phyloP scores from a whole-genome alignment of 2,888 invertebrate species.

The Ditula angustiorana region DNA sequence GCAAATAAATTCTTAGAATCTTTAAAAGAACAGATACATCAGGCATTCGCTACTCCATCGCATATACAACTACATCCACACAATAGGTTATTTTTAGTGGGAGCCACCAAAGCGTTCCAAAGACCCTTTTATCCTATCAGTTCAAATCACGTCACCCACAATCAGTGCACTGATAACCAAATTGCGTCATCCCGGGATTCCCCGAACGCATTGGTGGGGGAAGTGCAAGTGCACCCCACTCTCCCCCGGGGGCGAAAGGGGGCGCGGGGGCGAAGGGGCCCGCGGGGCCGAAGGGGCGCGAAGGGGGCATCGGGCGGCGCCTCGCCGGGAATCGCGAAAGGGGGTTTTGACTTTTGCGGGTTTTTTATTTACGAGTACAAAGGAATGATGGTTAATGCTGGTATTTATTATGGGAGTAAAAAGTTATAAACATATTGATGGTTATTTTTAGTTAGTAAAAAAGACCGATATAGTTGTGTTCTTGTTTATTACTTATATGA shows the following conservation, averaged over 20 bases:
- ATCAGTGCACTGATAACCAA: conserved; percentile 18
- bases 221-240: conserved; percentile 2
- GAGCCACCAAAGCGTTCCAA: background rate
- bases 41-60: no score
- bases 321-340: background rate
- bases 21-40: no score
- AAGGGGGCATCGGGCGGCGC: background rate
- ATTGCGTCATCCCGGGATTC: conserved; percentile 17
- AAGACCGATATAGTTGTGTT: no score
- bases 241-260: conserved; percentile 23
- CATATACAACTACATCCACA: background rate
- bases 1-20: no score
- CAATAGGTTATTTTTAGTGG: no score
- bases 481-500: no score
- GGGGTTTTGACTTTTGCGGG: conserved; percentile 1
- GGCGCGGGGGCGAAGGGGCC: conserved; percentile 42
- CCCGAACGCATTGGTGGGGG: conserved; percentile 7
- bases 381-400: background rate
- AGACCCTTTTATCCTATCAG: background rate
- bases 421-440: no score
- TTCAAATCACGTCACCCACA: conserved; percentile 3
- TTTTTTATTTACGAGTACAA: background rate
- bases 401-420: background rate
- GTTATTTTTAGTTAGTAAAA: no score
- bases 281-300: no score